Base-by-base conservation (phyloP, 2,888 invertebrate species). In the Mythimna vitellina region DNA sequence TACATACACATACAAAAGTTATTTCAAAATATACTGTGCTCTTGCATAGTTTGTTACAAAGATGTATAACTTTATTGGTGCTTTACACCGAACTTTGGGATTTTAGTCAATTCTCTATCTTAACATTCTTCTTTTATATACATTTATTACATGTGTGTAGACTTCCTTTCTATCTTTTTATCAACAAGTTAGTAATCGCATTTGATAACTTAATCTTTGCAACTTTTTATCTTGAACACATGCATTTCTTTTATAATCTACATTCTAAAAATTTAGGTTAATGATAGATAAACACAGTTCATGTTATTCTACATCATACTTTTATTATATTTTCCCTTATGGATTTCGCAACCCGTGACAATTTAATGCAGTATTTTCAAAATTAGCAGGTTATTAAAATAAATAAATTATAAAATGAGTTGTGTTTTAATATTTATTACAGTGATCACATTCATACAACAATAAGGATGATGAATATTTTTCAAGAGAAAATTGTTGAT, bases 341-440 rank as follows among this genome's bases (percentile, higher is more conserved):
- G 89, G 89, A 93, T 91, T 91, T 87, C 83, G 82, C 87, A 92
- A 89, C 90, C 92, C 86, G 91, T 92, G 92, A 94, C 92, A 92
- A 88, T 90, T 87, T 89, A 88, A 81, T 88, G 82, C 82, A 84
- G 85, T 86, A 88, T 87, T 90, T 89, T 88, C 73, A 83, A 91
- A 93, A 90, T 90, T 91, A 87, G 85, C 87, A 89, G 89, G 90
- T 92, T 85, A 17, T 82, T 85, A 70, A 76, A 88, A 80, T 82
- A 80, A 82, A 80, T 63, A 61, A 62, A 71, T 65, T n/a, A 65
- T 64, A 73, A 84, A 77, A 70, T 32, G 0, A 17, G 12, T 42
- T 75, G 65, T 75, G 65, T 81, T 77, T 81, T 77, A 68, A 61
- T 83, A 67, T 80, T 81, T 78, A 82, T 80, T 85, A 60, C 51